Evolutionary conservation across 2,888 invertebrate genomes (phyloP).

Genomic region (Mesorhabditis belari): DNA sequence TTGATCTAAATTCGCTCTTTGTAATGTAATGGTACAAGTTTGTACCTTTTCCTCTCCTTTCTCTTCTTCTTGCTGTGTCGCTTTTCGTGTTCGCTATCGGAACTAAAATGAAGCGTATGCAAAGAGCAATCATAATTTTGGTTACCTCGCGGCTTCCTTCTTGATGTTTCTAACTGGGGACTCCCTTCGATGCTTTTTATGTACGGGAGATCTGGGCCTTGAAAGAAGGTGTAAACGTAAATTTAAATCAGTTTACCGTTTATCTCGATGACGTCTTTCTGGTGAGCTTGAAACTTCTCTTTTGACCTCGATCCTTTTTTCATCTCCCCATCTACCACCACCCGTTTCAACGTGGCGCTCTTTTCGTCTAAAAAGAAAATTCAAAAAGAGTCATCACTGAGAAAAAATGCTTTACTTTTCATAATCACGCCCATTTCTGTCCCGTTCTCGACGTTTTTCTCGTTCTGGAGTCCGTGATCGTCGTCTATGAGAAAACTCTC

Average conservation of each 20-base stretch:
- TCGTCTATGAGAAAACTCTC: too few relatives aligned
- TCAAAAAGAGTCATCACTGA: too few relatives aligned
- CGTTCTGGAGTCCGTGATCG: not conserved
- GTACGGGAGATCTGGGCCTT: not conserved
- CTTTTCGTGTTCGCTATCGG: not conserved
- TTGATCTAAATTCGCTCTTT: too few relatives aligned
- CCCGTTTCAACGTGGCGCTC: not conserved
- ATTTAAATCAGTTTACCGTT: not conserved
- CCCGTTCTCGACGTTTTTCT: not conserved
- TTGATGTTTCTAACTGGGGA: not conserved
- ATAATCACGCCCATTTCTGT: not conserved
- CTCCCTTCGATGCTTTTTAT: not conserved
- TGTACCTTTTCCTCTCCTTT: not conserved
- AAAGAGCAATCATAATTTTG: not conserved
- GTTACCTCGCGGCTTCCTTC: not conserved
- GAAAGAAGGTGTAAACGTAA: not conserved
- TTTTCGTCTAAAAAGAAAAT: not conserved
- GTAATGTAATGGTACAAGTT: not conserved
- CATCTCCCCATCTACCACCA: not conserved
- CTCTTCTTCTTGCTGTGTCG: not conserved
- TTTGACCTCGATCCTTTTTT: not conserved
- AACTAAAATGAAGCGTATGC: not conserved
- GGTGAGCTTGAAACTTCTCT: not conserved
- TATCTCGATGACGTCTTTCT: not conserved
- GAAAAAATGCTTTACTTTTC: too few relatives aligned